phyloP scores from a whole-genome alignment of 2,113 vertebrate genomes.

The Protomyctophum bolini region DNA sequence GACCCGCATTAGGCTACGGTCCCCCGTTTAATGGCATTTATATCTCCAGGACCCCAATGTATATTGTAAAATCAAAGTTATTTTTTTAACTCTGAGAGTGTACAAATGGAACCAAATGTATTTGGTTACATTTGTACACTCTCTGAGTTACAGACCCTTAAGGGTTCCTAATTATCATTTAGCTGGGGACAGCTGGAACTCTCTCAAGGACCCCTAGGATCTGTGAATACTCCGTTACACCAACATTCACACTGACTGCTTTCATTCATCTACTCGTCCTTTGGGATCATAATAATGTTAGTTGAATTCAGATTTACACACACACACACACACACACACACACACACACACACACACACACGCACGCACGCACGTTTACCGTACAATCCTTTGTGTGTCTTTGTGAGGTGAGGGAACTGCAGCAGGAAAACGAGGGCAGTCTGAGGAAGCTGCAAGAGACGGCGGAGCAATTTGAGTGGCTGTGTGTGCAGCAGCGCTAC shows the following conservation, averaged over 20 bases:
- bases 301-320: slow-evolving; percentile 9
- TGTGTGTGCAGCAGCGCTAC: slow-evolving; percentile 76
- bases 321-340: not conserved
- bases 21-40: no score
- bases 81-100: no score
- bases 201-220: not conserved
- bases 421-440: slow-evolving; percentile 65
- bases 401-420: slow-evolving; percentile 55
- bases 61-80: no score
- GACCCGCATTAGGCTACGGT: no score
- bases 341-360: not conserved
- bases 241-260: not conserved
- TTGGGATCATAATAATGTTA: not conserved
- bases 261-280: slow-evolving; percentile 10
- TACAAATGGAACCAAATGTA: no score
- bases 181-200: no score
- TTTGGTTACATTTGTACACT: no score
- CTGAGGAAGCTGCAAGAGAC: slow-evolving; percentile 73
- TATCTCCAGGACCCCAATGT: no score
- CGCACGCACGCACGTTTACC: not conserved
- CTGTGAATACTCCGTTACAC: not conserved
- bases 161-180: no score
- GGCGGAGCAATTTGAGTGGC: slow-evolving; percentile 76
- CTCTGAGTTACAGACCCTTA: no score
- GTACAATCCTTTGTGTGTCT: not conserved